Evolutionary conservation across 2,888 invertebrate genomes (phyloP).

Genomic region (Germaria angustata): DNA sequence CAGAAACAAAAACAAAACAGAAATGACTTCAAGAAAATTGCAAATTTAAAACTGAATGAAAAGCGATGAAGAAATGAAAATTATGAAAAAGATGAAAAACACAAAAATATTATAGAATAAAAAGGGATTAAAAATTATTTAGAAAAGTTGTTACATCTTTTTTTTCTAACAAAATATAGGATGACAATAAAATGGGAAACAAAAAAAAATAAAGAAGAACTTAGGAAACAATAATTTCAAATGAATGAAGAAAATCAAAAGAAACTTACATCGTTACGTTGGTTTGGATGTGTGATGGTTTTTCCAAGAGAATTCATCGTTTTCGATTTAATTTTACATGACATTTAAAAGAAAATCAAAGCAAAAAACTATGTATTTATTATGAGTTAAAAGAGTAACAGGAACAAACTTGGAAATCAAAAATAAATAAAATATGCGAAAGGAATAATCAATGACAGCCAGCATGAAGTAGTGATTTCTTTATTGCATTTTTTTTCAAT

Average conservation of each 20-base stretch:
- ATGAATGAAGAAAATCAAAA: conserved; percentile 20
- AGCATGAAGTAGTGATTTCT: conserved; percentile 34
- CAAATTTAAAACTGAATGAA: conserved; percentile 20
- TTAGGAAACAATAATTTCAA: conserved; percentile 9
- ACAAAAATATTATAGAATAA: background rate
- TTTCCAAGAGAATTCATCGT: conserved; percentile 63
- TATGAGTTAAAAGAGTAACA: conserved; percentile 15
- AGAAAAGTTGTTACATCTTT: conserved; percentile 24
- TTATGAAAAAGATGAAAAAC: background rate
- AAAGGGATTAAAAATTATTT: conserved; percentile 40
- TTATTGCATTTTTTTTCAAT: background rate
- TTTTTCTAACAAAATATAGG: background rate
- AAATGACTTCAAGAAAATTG: conserved; percentile 5
- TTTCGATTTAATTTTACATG: conserved; percentile 64
- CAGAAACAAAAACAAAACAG: conserved; percentile 17
- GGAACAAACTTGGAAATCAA: conserved; percentile 22
- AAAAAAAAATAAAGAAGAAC: background rate
- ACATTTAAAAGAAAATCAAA: conserved; percentile 57
- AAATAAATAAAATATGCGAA: conserved; percentile 23
- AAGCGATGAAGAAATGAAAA: conserved; percentile 11
- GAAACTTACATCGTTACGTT: conserved; percentile 63
- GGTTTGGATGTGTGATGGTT: conserved; percentile 57
- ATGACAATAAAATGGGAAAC: background rate
- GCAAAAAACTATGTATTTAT: conserved; percentile 8
- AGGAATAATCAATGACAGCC: conserved; percentile 39